These are phyloP conservation scores for Pseudomyrmex pallidus DNA, from an alignment of 1,140 invertebrate species.

Conservation along the genomic window DNA sequence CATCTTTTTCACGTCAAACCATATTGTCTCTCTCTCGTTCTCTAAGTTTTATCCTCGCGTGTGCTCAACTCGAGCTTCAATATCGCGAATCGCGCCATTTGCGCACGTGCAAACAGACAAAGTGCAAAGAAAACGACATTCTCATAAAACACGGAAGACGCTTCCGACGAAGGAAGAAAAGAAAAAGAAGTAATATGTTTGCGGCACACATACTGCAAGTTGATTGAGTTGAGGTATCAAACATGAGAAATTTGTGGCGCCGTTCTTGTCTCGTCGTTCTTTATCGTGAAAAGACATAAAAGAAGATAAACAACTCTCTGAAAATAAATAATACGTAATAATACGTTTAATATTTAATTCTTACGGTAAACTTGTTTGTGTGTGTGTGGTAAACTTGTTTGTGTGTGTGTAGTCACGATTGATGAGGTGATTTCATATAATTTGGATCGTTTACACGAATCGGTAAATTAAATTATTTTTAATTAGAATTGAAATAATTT, in stretches of 20 bases:
- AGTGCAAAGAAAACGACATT: background rate
- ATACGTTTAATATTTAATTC: no score
- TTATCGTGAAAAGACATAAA: no score
- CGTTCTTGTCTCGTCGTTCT: background rate
- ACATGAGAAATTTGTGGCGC: background rate
- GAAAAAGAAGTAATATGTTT: conserved; percentile 18
- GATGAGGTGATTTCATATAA: no score
- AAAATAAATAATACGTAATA: no score
- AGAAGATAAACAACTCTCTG: no score
- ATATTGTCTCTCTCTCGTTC: no score
- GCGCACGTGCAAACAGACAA: conserved; percentile 30
- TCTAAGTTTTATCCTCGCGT: conserved; percentile 26
- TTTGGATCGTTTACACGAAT: no score
- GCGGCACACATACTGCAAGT: background rate
- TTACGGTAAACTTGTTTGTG: no score
- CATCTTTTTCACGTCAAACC: conserved; percentile 34
- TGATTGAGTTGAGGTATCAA: conserved; percentile 23
- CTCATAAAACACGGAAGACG: background rate
- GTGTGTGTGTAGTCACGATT: no score
- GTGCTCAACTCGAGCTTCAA: conserved; percentile 8
- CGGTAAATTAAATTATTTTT: no score
- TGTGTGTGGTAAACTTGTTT: no score
- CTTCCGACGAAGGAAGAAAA: background rate
- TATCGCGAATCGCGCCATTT: conserved; percentile 44
- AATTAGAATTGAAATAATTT: no score